Percentiles rank a stretch among this genome's conserved stretches.
Evolutionary conservation across 2,113 vertebrate species (phyloP).

Genomic region (Ageneiosus marmoratus): DNA sequence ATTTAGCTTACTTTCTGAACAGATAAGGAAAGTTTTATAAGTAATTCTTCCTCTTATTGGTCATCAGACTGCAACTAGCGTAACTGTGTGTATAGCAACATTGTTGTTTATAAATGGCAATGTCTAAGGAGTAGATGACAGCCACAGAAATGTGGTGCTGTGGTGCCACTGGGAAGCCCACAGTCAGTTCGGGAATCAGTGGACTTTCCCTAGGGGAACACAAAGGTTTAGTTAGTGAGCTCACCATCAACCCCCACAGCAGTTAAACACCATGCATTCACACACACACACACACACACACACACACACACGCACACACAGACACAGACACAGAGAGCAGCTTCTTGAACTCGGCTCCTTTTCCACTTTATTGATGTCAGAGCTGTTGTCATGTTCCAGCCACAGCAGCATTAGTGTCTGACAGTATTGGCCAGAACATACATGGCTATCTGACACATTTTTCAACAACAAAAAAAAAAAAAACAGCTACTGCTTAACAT

Average conservation of each 20-base stretch:
- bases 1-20: background rate
- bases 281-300: too few relatives aligned
- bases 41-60: background rate
- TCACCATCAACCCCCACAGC: conserved; percentile 26
- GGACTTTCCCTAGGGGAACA: conserved; percentile 15
- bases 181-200: conserved; percentile 29
- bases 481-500: background rate
- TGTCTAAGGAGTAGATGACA: conserved; percentile 22
- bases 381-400: conserved; percentile 36
- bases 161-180: conserved; percentile 39
- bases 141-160: conserved; percentile 41
- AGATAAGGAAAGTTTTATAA: background rate
- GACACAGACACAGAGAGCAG: background rate
- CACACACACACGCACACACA: conserved; percentile 7
- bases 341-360: conserved; percentile 15
- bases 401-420: conserved; percentile 8
- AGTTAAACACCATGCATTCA: conserved; percentile 42
- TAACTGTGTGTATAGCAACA: conserved; percentile 46
- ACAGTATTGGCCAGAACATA: conserved; percentile 34
- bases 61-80: conserved; percentile 14
- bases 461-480: background rate
- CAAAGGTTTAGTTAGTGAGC: conserved; percentile 46
- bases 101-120: conserved; percentile 53
- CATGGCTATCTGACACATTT: conserved; percentile 6
- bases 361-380: conserved; percentile 10